A percentile compares a stretch with the other conserved stretches of the same genome.
Evolutionary conservation across 2,113 vertebrate genomes (phyloP).

Genomic region (Rhabdornis inornatus): DNA sequence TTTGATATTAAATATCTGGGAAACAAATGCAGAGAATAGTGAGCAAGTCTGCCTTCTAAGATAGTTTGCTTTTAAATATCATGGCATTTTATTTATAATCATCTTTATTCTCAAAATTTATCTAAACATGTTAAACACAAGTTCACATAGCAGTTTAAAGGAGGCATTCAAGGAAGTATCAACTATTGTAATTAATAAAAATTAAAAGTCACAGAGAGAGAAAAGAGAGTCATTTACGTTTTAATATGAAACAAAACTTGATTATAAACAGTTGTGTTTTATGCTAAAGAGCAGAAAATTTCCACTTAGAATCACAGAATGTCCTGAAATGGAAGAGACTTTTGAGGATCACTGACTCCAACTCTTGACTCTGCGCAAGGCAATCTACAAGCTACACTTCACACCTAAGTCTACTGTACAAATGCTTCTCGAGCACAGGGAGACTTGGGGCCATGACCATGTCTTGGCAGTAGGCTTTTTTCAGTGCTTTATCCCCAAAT

Average conservation of each 20-base stretch:
- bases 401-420: not conserved
- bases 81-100: not conserved
- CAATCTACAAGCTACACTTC: not conserved
- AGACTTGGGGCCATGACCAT: accelerated
- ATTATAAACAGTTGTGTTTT: not conserved
- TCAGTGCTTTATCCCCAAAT: not conserved
- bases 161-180: not conserved
- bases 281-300: not conserved
- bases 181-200: not conserved
- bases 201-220: not conserved
- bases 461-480: not conserved
- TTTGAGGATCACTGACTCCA: not conserved
- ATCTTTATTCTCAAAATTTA: not conserved
- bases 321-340: not conserved
- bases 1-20: not conserved
- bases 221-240: not conserved
- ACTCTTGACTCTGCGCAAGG: not conserved
- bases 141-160: not conserved
- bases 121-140: not conserved
- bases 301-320: not conserved
- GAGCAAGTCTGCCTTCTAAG: no score
- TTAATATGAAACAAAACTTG: not conserved
- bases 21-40: not conserved
- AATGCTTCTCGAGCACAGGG: not conserved
- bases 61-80: not conserved